Percentiles rank a stretch among this genome's conserved stretches.
Conservation (phyloP, 2,113 vertebrate species). For the Aphyosemion australe region DNA sequence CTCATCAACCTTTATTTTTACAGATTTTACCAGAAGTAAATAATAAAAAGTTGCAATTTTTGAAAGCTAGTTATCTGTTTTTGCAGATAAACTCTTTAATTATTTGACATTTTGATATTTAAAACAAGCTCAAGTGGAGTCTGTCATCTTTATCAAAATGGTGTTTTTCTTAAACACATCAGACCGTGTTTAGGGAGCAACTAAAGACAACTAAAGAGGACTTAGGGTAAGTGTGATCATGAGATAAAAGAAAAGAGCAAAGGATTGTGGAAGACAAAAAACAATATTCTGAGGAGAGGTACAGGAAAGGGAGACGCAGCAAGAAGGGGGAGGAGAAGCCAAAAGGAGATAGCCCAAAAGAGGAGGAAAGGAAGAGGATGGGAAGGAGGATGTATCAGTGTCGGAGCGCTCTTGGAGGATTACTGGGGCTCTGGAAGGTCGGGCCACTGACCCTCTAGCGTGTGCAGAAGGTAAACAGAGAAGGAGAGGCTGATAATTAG, state of each 20-base stretch:
- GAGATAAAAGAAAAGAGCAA: not conserved
- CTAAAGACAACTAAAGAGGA: not conserved
- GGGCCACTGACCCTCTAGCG: constrained; percentile 83
- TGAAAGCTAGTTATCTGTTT: too few relatives aligned
- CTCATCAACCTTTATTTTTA: too few relatives aligned
- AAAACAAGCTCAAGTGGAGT: not conserved
- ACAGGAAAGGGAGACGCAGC: constrained; percentile 29
- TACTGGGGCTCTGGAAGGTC: constrained; percentile 73
- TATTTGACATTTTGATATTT: not conserved
- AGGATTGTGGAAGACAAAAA: not conserved
- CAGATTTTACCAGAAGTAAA: too few relatives aligned
- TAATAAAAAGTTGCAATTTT: too few relatives aligned
- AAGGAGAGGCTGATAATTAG: constrained; percentile 88
- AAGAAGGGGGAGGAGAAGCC: constrained; percentile 24
- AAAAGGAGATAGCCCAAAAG: constrained; percentile 56
- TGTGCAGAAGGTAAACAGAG: constrained; percentile 91
- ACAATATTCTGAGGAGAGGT: constrained; percentile 23
- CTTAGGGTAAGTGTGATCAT: not conserved
- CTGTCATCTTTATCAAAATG: too few relatives aligned
- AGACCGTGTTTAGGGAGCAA: too few relatives aligned
- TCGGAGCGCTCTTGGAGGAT: constrained; percentile 76
- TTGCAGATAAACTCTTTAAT: too few relatives aligned
- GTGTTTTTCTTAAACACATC: too few relatives aligned
- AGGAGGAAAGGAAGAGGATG: constrained; percentile 64
- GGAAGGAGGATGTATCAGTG: constrained; percentile 78